Conservation (phyloP, 2,888 invertebrate genomes). For the Lymantria dispar region DNA sequence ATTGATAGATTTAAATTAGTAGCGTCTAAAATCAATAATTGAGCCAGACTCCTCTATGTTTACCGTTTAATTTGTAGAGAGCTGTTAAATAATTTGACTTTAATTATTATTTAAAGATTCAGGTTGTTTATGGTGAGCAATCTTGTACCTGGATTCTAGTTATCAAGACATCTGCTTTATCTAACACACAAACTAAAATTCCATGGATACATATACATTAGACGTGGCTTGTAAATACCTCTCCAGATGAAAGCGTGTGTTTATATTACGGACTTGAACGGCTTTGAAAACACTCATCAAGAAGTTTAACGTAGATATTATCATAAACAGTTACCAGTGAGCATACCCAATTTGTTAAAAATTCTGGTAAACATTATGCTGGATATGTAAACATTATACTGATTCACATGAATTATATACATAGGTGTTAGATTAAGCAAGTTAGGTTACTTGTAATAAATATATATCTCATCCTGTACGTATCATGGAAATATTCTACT, state of each 20-base stretch:
- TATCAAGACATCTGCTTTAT: constrained; percentile 60
- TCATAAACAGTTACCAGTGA: constrained; percentile 24
- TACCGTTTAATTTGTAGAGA: neutral
- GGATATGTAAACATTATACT: constrained; percentile 18
- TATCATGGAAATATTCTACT: too few species aligned
- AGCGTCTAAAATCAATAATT: too few species aligned
- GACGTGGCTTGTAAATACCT: constrained; percentile 58
- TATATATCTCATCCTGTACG: too few species aligned
- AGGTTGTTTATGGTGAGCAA: constrained; percentile 28
- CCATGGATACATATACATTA: constrained; percentile 43
- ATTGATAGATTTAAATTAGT: too few species aligned
- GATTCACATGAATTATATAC: constrained; percentile 18
- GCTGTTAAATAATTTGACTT: neutral
- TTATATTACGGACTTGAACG: constrained; percentile 48
- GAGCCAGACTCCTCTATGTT: neutral
- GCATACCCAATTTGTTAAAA: constrained; percentile 22
- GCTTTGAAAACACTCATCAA: constrained; percentile 27
- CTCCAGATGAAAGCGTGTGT: constrained; percentile 59
- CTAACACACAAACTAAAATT: constrained; percentile 57
- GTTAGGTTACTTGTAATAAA: too few species aligned
- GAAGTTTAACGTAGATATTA: constrained; percentile 28
- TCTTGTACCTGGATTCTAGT: constrained; percentile 39
- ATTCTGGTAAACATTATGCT: constrained; percentile 30
- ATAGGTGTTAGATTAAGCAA: neutral
- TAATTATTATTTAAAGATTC: constrained; percentile 8